These are phyloP conservation scores for Dicyrtomina minuta DNA, from an alignment of 2,888 invertebrate species.

Conservation along the genomic window DNA sequence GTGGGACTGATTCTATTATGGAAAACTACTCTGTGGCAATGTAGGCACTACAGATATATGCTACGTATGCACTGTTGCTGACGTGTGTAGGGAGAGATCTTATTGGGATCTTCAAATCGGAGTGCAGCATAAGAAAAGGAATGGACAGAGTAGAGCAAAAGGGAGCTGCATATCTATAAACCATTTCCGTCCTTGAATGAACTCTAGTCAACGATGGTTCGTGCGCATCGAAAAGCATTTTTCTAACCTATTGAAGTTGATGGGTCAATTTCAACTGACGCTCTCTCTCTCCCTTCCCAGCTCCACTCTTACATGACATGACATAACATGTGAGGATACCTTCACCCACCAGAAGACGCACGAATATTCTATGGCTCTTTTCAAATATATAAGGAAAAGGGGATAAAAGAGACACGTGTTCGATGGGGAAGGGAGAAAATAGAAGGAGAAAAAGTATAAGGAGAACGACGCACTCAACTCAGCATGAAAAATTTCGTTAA, in stretches of 20 bases:
- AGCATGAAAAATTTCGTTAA: conserved; percentile 38
- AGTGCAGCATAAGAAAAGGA: too few relatives aligned
- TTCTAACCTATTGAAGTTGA: conserved; percentile 28
- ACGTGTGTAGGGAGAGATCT: too few relatives aligned
- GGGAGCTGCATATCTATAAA: neutral
- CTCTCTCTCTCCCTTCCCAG: conserved; percentile 9
- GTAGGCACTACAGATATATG: too few relatives aligned
- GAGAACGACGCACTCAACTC: conserved; percentile 30
- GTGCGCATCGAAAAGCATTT: conserved; percentile 28
- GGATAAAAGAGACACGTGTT: conserved; percentile 29
- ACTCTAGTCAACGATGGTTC: conserved; percentile 10
- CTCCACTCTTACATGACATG: conserved; percentile 12
- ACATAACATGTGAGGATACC: conserved; percentile 20
- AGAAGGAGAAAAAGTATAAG: conserved; percentile 7
- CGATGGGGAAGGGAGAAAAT: conserved; percentile 10
- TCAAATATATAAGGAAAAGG: conserved; percentile 27
- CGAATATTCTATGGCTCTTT: conserved; percentile 21
- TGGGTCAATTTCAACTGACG: conserved; percentile 22
- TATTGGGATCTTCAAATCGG: too few relatives aligned
- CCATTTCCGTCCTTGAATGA: conserved; percentile 12
- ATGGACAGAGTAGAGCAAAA: too few relatives aligned
- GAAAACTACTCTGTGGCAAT: too few relatives aligned
- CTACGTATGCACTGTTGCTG: too few relatives aligned
- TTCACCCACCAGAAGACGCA: too few relatives aligned
- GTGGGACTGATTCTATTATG: too few relatives aligned